Evolutionary conservation across 2,888 invertebrate species (phyloP).

Genomic region (Cenopis cana): DNA sequence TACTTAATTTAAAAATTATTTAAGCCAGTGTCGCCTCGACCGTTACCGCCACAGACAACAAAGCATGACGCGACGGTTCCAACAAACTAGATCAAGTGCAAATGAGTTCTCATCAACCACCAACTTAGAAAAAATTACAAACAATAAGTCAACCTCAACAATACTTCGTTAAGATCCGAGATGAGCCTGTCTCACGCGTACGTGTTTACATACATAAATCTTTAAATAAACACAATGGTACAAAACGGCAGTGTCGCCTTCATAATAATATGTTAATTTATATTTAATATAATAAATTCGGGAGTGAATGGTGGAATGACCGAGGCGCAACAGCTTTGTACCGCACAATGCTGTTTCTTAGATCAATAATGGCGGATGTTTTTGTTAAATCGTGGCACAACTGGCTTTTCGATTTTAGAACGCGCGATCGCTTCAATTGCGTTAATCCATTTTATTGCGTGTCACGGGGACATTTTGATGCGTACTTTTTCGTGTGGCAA

Average conservation of each 20-base stretch:
- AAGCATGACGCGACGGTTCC: slow-evolving; percentile 34
- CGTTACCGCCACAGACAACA: slow-evolving; percentile 38
- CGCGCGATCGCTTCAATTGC: slow-evolving; percentile 41
- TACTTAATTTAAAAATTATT: slow-evolving; percentile 29
- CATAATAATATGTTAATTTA: slow-evolving; percentile 46
- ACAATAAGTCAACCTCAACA: slow-evolving; percentile 43
- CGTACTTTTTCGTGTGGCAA: slow-evolving; percentile 43
- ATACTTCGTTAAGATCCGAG: slow-evolving; percentile 45
- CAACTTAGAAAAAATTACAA: slow-evolving; percentile 44
- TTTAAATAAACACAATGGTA: slow-evolving; percentile 44
- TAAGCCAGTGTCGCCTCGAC: slow-evolving; percentile 36
- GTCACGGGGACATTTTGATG: slow-evolving; percentile 45
- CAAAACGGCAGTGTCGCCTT: slow-evolving; percentile 43
- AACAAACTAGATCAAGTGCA: slow-evolving; percentile 44
- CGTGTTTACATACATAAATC: slow-evolving; percentile 45
- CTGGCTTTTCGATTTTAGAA: background rate
- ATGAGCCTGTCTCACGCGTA: slow-evolving; percentile 43
- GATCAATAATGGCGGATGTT: background rate
- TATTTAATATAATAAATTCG: slow-evolving; percentile 47
- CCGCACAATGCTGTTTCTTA: slow-evolving; percentile 15
- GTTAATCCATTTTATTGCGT: slow-evolving; percentile 46
- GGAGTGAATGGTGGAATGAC: slow-evolving; percentile 41
- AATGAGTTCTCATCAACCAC: slow-evolving; percentile 43
- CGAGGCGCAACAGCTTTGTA: slow-evolving; percentile 36
- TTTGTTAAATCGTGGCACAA: background rate